A percentile compares a stretch with the other conserved stretches of the same genome.
Evolutionary conservation across 2,797 vertebrate genomes (phyloP).

Genomic region (Sebastolobus altivelis): DNA sequence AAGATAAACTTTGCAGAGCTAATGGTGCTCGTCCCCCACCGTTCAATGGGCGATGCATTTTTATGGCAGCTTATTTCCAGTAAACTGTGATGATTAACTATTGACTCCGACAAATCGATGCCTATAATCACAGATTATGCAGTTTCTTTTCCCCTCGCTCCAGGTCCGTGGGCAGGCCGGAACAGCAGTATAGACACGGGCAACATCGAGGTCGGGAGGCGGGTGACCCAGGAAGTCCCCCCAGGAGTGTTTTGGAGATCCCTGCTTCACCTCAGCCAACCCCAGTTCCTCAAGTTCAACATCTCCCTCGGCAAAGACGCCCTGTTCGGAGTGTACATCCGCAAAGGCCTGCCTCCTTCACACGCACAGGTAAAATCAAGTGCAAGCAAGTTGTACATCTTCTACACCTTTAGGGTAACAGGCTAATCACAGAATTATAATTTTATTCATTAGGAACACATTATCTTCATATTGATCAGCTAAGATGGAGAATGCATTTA

Average conservation of each 20-base stretch:
- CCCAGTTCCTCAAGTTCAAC: conserved; percentile 99
- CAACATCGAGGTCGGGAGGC: conserved; percentile 92
- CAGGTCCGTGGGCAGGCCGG: conserved; percentile 90
- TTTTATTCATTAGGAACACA: conserved; percentile 41
- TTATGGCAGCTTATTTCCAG: conserved; percentile 45
- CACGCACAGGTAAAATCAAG: conserved; percentile 91
- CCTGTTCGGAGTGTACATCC: conserved; percentile 96
- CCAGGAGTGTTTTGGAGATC: conserved; percentile 97
- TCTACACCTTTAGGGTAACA: conserved; percentile 1
- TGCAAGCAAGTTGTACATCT: not conserved
- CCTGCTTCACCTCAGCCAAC: conserved; percentile 95
- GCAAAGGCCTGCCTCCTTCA: conserved; percentile 98
- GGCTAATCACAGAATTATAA: conserved; percentile 26
- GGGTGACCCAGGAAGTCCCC: conserved; percentile 94
- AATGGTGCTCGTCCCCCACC: conserved; percentile 45
- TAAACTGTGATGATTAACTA: conserved; percentile 64
- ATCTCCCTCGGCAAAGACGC: conserved; percentile 98
- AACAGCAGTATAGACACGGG: conserved; percentile 98
- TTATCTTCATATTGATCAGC: conserved; percentile 50
- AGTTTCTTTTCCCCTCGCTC: conserved; percentile 69
- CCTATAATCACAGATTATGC: conserved; percentile 69
- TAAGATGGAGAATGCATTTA: conserved; percentile 24
- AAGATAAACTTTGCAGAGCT: conserved; percentile 42
- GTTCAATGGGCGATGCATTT: conserved; percentile 47
- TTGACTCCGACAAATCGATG: conserved; percentile 60